Conservation (phyloP, 2,888 invertebrate genomes). For the Cataglyphis altisquamis region DNA sequence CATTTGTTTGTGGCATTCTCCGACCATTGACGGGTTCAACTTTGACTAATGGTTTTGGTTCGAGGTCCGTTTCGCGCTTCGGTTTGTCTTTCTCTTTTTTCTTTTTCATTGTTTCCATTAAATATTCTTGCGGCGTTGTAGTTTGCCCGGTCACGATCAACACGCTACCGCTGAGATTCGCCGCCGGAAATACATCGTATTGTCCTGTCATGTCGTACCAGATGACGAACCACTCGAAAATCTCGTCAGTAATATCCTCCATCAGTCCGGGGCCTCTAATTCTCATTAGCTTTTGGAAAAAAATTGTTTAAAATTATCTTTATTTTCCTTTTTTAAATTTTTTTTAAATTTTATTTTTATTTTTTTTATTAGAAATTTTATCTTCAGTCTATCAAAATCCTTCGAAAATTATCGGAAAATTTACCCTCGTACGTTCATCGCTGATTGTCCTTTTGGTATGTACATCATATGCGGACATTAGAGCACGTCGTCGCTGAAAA, state of each 20-base stretch:
- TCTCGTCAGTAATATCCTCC: slow-evolving; percentile 92
- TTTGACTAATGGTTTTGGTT: slow-evolving; percentile 68
- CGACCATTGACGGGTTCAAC: slow-evolving; percentile 53
- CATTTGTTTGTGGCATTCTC: slow-evolving; percentile 81
- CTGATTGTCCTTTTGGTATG: slow-evolving; percentile 83
- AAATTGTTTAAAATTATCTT: not conserved
- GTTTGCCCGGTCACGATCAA: slow-evolving; percentile 88
- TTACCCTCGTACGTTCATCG: slow-evolving; percentile 74
- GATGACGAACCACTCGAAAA: slow-evolving; percentile 91
- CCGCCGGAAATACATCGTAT: slow-evolving; percentile 92
- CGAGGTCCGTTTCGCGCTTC: slow-evolving; percentile 50
- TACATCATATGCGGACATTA: slow-evolving; percentile 86
- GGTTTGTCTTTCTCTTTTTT: slow-evolving; percentile 75
- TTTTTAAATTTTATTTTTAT: too few species aligned
- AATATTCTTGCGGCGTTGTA: slow-evolving; percentile 88
- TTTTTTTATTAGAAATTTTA: too few species aligned
- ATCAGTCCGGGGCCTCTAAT: slow-evolving; percentile 87
- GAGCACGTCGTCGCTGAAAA: slow-evolving; percentile 74
- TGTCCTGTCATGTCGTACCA: slow-evolving; percentile 88
- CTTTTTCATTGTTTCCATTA: slow-evolving; percentile 83
- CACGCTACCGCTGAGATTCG: slow-evolving; percentile 90
- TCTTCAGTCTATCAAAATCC: too few species aligned
- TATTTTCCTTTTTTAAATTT: not conserved
- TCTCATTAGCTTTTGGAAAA: slow-evolving; percentile 69
- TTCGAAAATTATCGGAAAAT: not conserved